Conservation (phyloP, 2,888 invertebrate genomes). For the Drosophila bunnanda region DNA sequence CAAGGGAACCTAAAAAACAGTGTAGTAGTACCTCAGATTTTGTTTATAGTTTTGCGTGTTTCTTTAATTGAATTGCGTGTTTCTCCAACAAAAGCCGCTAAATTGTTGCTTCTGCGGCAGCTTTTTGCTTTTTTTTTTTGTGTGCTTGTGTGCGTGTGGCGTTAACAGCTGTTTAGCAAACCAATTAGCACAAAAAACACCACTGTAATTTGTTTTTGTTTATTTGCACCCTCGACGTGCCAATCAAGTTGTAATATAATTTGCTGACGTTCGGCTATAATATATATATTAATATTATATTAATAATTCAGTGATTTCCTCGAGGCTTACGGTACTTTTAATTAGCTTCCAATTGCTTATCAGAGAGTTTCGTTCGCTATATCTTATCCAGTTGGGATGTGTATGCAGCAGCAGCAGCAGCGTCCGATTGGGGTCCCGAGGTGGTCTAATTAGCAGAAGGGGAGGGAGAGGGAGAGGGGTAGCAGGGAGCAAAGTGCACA, state of each 20-base stretch:
- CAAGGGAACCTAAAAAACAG: conserved; percentile 5
- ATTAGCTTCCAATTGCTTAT: conserved; percentile 8
- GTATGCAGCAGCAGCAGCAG: neutral
- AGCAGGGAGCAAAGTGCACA: conserved; percentile 17
- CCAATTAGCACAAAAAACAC: conserved; percentile 47
- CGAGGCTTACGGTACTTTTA: neutral
- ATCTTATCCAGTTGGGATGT: conserved; percentile 34
- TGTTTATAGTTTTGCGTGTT: conserved; percentile 64
- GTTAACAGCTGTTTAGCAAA: conserved; percentile 59
- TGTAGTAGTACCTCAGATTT: conserved; percentile 34
- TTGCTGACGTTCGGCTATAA: conserved; percentile 9
- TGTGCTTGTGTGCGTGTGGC: conserved; percentile 25
- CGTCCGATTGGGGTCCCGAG: conserved; percentile 9
- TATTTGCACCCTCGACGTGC: conserved; percentile 24
- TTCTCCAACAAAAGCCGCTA: conserved; percentile 25
- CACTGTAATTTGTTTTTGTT: conserved; percentile 4
- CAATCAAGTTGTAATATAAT: conserved; percentile 33
- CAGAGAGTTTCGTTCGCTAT: neutral
- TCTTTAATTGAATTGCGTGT: conserved; percentile 70
- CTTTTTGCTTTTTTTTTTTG: neutral
- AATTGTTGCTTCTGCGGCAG: conserved; percentile 30
- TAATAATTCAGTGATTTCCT: neutral
- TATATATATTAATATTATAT: neutral
- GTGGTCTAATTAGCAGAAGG: neutral
- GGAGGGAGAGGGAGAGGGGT: no score